Evolutionary conservation across 1,140 invertebrate genomes (phyloP).

Genomic region (Nephila pilipes): DNA sequence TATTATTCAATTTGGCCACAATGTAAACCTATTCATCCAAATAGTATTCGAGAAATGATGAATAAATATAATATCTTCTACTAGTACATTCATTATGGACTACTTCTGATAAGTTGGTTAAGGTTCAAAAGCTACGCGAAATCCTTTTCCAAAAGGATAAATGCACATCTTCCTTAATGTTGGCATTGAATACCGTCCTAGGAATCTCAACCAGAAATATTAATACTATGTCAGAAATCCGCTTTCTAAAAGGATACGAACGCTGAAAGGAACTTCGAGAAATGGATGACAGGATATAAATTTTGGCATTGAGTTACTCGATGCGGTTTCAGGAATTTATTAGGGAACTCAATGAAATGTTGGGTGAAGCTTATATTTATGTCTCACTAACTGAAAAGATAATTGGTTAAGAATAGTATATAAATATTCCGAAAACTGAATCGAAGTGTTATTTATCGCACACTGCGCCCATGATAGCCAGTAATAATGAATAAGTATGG

Average conservation of each 20-base stretch:
- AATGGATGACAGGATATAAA: slow-evolving; percentile 40
- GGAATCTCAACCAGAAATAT: slow-evolving; percentile 28
- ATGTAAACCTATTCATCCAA: not conserved
- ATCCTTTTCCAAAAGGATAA: slow-evolving; percentile 37
- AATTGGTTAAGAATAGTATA: not conserved
- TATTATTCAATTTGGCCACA: not conserved
- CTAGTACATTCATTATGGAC: slow-evolving; percentile 3
- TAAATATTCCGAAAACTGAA: not conserved
- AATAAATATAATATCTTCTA: not conserved
- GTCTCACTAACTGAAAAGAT: not conserved
- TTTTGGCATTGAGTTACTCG: slow-evolving; percentile 33
- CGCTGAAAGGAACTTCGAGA: not conserved
- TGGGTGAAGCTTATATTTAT: not conserved
- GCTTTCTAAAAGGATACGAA: slow-evolving; percentile 29
- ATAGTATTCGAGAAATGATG: not conserved
- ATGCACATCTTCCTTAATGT: slow-evolving; percentile 38
- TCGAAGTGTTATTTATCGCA: not conserved
- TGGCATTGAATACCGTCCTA: not conserved
- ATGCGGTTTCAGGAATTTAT: not conserved
- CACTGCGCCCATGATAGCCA: too few species aligned
- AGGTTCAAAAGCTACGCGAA: slow-evolving; percentile 31
- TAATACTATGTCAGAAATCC: slow-evolving; percentile 12
- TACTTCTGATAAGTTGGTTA: slow-evolving; percentile 27
- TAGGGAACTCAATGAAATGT: not conserved
- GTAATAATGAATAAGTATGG: too few species aligned